These are phyloP conservation scores for Tenualosa ilisha DNA, from an alignment of 2,797 vertebrate species.

Conservation along the genomic window DNA sequence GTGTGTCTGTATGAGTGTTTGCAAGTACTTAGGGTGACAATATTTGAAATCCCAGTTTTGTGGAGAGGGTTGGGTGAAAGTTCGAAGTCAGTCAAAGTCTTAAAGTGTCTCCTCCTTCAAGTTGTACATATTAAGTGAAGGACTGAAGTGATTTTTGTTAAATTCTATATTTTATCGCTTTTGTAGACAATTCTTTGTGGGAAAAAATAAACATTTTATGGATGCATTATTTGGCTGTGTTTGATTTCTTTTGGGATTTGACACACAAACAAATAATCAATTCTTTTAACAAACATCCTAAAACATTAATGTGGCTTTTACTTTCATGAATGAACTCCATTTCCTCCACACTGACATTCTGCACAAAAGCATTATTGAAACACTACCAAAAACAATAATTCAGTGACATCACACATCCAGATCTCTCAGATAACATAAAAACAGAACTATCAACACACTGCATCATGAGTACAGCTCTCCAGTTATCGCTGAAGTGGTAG, in stretches of 20 bases:
- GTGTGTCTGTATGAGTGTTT: constrained; percentile 31
- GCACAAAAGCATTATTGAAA: not conserved
- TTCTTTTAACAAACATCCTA: not conserved
- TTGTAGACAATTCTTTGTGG: constrained; percentile 94
- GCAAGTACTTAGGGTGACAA: constrained; percentile 22
- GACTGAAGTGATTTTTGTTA: constrained; percentile 91
- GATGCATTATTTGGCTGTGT: constrained; percentile 73
- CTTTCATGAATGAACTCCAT: not conserved
- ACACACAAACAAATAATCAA: not conserved
- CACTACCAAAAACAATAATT: not conserved
- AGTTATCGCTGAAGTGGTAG: not conserved
- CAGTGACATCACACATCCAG: not conserved
- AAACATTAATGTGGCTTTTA: not conserved
- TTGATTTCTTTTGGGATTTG: not conserved
- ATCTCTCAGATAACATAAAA: not conserved
- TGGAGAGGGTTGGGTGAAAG: constrained; percentile 60
- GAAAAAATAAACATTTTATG: constrained; percentile 89
- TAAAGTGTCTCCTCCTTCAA: constrained; percentile 83
- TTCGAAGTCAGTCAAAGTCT: constrained; percentile 68
- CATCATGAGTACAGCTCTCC: not conserved
- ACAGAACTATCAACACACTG: not conserved
- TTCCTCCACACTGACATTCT: not conserved
- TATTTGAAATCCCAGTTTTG: constrained; percentile 44
- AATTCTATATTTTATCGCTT: constrained; percentile 94
- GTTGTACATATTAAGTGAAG: constrained; percentile 91